These are phyloP conservation scores for Cosmopolites sordidus DNA, from an alignment of 2,888 invertebrate species.

Conservation along the genomic window DNA sequence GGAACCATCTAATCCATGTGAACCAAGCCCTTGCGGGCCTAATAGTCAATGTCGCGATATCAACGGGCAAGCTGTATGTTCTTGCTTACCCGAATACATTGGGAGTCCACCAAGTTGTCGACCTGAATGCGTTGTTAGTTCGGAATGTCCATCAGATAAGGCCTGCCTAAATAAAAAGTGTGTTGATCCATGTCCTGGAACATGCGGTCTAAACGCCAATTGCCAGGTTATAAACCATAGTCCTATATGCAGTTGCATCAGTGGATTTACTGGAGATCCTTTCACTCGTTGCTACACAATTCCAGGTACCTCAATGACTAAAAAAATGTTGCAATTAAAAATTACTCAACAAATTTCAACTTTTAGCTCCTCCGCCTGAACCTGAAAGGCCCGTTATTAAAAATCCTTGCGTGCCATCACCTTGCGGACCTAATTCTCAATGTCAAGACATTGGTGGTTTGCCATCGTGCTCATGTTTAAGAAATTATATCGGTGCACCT, in stretches of 20 bases:
- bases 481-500: slow-evolving; percentile 63
- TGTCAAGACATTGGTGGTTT: slow-evolving; percentile 56
- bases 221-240: slow-evolving; percentile 79
- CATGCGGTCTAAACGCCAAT: slow-evolving; percentile 72
- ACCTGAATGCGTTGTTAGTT: slow-evolving; percentile 78
- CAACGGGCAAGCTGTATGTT: slow-evolving; percentile 73
- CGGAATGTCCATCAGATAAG: slow-evolving; percentile 73
- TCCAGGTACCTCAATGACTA: slow-evolving; percentile 38
- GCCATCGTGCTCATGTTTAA: slow-evolving; percentile 62
- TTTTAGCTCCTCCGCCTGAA: slow-evolving; percentile 32
- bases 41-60: slow-evolving; percentile 72
- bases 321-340: not conserved
- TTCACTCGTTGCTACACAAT: slow-evolving; percentile 67
- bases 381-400: slow-evolving; percentile 39
- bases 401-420: slow-evolving; percentile 72
- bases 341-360: not conserved
- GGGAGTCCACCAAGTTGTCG: slow-evolving; percentile 77
- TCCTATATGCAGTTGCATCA: slow-evolving; percentile 74
- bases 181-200: slow-evolving; percentile 74
- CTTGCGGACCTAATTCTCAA: slow-evolving; percentile 67
- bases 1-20: slow-evolving; percentile 58
- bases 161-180: slow-evolving; percentile 81
- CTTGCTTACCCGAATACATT: slow-evolving; percentile 66
- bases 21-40: slow-evolving; percentile 75
- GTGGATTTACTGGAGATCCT: slow-evolving; percentile 73